Evolutionary conservation across 1,140 invertebrate species (phyloP).

Genomic region (Cecropterus lyciades): DNA sequence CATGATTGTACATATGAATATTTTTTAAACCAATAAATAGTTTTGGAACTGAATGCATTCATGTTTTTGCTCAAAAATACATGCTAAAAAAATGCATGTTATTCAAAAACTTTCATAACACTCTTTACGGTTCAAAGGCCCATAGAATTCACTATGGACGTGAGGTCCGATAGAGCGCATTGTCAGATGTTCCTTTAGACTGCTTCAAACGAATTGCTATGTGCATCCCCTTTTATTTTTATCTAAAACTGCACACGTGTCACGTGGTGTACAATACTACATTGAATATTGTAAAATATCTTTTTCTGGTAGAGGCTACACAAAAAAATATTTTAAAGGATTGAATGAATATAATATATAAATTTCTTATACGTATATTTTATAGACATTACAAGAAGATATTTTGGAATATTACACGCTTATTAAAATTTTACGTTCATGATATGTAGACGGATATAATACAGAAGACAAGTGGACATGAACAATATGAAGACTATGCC

Average conservation of each 20-base stretch:
- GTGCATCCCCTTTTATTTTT: not conserved
- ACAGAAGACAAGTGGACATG: too few relatives aligned
- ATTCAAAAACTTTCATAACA: constrained; percentile 18
- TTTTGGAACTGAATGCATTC: not conserved
- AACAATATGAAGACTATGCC: too few relatives aligned
- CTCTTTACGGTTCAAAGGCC: not conserved
- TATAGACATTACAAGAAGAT: too few relatives aligned
- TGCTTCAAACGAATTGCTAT: constrained; percentile 10
- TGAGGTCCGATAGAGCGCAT: not conserved
- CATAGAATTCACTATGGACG: not conserved
- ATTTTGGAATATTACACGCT: too few relatives aligned
- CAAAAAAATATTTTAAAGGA: too few relatives aligned
- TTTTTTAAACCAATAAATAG: not conserved
- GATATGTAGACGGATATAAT: too few relatives aligned
- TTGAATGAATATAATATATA: too few relatives aligned
- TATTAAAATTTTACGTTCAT: too few relatives aligned
- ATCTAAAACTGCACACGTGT: too few relatives aligned
- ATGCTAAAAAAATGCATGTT: constrained; percentile 2
- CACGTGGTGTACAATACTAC: too few relatives aligned
- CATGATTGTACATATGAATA: too few relatives aligned
- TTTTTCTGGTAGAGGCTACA: not conserved
- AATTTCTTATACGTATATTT: too few relatives aligned
- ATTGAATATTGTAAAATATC: not conserved
- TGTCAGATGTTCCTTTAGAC: constrained; percentile 1
- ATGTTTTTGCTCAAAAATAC: not conserved